phyloP scores from a whole-genome alignment of 2,888 invertebrate genomes.

The Polyommatus iphigenia region DNA sequence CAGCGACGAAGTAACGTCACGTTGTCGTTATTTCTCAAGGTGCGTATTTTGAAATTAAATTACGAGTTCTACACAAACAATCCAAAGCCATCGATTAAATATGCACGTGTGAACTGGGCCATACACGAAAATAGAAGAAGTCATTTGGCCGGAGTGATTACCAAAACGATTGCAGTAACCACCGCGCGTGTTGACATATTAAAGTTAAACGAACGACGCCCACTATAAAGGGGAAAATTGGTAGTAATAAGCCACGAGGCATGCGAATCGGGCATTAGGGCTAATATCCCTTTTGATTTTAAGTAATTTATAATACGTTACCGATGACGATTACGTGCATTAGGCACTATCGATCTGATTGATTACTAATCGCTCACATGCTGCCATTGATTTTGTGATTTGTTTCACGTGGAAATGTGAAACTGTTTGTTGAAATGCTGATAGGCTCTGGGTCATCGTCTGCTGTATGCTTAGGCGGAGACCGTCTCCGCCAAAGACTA shows the following conservation, averaged over 20 bases:
- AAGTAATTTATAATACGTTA: conserved; percentile 76
- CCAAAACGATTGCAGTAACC: conserved; percentile 62
- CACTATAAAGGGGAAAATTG: conserved; percentile 47
- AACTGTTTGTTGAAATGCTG: neutral
- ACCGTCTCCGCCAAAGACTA: no score
- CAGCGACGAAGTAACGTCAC: neutral
- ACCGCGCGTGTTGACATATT: conserved; percentile 63
- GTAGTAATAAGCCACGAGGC: conserved; percentile 64
- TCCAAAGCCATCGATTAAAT: conserved; percentile 20
- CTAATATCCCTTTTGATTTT: conserved; percentile 77
- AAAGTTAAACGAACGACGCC: conserved; percentile 69
- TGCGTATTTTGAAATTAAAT: neutral
- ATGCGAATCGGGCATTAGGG: conserved; percentile 76
- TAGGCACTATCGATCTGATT: conserved; percentile 73
- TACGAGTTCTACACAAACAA: neutral
- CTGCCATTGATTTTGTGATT: conserved; percentile 4
- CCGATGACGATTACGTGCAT: conserved; percentile 58
- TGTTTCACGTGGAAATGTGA: neutral
- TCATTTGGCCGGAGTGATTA: conserved; percentile 71
- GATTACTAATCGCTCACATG: conserved; percentile 54
- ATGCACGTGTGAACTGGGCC: conserved; percentile 58
- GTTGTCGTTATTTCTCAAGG: neutral
- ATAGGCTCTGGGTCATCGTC: neutral
- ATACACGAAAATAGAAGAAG: conserved; percentile 54
- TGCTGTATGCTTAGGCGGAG: neutral